Evolutionary conservation across 2,113 vertebrate genomes (phyloP).

Genomic region (Lampris incognitus): DNA sequence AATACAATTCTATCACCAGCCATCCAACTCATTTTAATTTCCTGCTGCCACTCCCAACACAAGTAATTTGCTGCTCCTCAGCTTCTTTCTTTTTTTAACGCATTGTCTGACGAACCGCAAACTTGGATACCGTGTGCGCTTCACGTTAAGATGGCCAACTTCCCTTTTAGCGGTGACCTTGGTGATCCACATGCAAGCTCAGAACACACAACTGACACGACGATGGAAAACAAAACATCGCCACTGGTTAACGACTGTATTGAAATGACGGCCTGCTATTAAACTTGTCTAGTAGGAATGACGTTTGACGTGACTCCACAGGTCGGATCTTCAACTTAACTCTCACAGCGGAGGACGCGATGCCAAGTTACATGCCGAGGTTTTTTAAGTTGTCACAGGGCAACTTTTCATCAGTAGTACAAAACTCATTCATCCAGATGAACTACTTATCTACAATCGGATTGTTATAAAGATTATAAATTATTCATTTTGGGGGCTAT

Average conservation of each 20-base stretch:
- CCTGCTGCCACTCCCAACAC: slow-evolving; percentile 14
- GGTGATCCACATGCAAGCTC: not conserved
- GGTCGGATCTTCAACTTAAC: slow-evolving; percentile 32
- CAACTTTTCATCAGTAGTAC: not conserved
- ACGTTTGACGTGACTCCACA: slow-evolving; percentile 27
- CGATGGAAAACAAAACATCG: slow-evolving; percentile 24
- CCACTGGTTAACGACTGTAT: slow-evolving; percentile 12
- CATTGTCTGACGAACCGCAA: slow-evolving; percentile 58
- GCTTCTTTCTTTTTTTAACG: slow-evolving; percentile 65
- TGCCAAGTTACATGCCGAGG: not conserved
- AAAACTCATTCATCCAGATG: slow-evolving; percentile 14
- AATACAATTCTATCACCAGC: slow-evolving; percentile 64
- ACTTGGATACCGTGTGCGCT: slow-evolving; percentile 59
- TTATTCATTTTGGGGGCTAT: no score
- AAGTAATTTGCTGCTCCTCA: slow-evolving; percentile 55
- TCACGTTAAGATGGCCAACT: slow-evolving; percentile 22
- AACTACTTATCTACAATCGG: not conserved
- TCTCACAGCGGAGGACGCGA: slow-evolving; percentile 60
- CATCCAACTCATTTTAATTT: slow-evolving; percentile 55
- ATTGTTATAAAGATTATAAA: no score
- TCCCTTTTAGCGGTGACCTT: slow-evolving; percentile 26
- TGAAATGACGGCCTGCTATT: slow-evolving; percentile 1
- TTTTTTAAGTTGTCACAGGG: not conserved
- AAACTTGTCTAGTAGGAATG: no score
- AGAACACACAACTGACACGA: slow-evolving; percentile 8